A percentile compares a stretch with the other conserved stretches of the same genome.
These are phyloP conservation scores for Marisa cornuarietis DNA, from an alignment of 1,140 invertebrate genomes.

Conservation along the genomic window DNA sequence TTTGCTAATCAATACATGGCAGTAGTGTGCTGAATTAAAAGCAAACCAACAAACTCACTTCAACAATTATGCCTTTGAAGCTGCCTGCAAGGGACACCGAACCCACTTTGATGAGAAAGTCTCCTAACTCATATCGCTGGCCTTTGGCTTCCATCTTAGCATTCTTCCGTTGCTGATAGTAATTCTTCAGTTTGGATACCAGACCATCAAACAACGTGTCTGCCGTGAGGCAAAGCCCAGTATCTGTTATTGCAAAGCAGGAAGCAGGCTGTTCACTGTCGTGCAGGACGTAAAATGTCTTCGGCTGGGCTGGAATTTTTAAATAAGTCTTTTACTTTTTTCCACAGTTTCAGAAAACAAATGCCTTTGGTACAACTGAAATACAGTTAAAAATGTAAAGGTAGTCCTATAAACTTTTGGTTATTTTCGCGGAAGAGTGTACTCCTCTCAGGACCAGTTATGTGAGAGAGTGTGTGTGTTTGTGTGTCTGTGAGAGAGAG, in stretches of 20 bases:
- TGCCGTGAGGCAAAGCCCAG: slow-evolving; percentile 81
- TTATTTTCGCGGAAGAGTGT: too few relatives aligned
- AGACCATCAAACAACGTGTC: slow-evolving; percentile 91
- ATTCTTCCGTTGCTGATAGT: slow-evolving; percentile 86
- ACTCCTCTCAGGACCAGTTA: too few relatives aligned
- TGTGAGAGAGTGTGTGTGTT: too few relatives aligned
- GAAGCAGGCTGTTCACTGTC: slow-evolving; percentile 95
- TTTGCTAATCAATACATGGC: neutral
- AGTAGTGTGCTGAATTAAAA: too few relatives aligned
- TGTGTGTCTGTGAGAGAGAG: neutral
- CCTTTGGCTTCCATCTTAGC: slow-evolving; percentile 88
- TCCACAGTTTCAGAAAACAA: too few relatives aligned
- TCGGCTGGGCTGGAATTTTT: slow-evolving; percentile 69
- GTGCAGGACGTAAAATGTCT: slow-evolving; percentile 89
- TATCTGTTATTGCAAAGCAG: slow-evolving; percentile 91
- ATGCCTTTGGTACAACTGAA: too few relatives aligned
- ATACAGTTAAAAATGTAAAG: too few relatives aligned
- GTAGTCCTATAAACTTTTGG: too few relatives aligned
- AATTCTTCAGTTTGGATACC: slow-evolving; percentile 86
- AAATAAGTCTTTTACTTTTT: too few relatives aligned
- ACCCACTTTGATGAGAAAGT: slow-evolving; percentile 94
- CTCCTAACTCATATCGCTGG: slow-evolving; percentile 88
- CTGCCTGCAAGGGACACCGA: slow-evolving; percentile 86
- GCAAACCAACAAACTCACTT: slow-evolving; percentile 71
- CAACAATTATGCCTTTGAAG: slow-evolving; percentile 93